Evolutionary conservation across 1,140 invertebrate genomes (phyloP), one percentile per base, ranked within the genome.

Genomic region (Watersipora subatra): DNA sequence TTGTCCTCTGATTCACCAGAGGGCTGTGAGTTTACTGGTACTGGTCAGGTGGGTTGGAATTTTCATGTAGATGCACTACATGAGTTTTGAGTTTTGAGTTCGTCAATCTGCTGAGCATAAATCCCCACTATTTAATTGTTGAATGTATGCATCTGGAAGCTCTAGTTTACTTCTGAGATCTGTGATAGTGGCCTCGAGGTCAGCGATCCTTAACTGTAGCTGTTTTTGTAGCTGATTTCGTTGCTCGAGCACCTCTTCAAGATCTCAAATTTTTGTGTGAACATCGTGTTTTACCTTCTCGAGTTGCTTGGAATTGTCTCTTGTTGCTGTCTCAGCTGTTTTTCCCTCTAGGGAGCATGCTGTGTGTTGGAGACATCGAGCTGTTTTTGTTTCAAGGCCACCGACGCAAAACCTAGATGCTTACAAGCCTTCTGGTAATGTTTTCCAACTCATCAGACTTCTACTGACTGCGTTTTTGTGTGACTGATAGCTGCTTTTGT

Each of bases 81-180:
- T n/a, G n/a, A n/a, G 57, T 76, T 72, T 46, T 80, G 70, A 63
- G 80, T 75, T 22, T 22, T 7, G 58, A 59, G 58, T 28, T 59
- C 58, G 7, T 59, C 58, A 24, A 28, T 22, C 22, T 59, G 58
- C 58, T 59, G 7, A 24, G 58, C 58, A 22, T 59, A 59, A 7
- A 59, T 25, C 58, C 58, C 27, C 58, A 59, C 58, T 25, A 22
- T 28, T 59, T 22, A 59, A 17, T 78, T 89, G 87, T 69, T 88
- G 84, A 29, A 87, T 81, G 77, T 84, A 84, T n/a, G 89, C 73
- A 71, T 88, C 83, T 57, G 85, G 83, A 71, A 88, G 81, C 46
- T 85, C 85, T 61, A 88, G 74, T 70, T 86, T 82, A 12, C 83
- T 83, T 27, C 76, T 79, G 68, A 86, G 81, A 66, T 88, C 85